Conservation (phyloP, 1,140 invertebrate species). For the Helicoverpa zea region DNA sequence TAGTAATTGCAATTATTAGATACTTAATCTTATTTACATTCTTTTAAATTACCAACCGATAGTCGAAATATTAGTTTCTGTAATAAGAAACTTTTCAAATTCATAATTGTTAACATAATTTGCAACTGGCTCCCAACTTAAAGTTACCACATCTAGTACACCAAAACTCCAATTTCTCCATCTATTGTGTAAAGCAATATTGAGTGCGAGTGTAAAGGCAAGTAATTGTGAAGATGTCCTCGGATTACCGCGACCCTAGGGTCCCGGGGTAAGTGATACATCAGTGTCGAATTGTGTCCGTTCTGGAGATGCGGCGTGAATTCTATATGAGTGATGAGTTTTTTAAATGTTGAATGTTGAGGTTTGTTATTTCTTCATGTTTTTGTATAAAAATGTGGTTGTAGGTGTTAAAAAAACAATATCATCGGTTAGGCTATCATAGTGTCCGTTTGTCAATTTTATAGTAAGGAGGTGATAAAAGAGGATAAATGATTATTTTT, state of each 20-base stretch:
- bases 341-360: slow-evolving; percentile 3
- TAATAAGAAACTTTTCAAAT: too few species aligned
- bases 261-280: slow-evolving; percentile 68
- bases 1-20: too few species aligned
- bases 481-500: too few species aligned
- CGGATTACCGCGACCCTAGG: slow-evolving; percentile 63
- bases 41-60: too few species aligned
- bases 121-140: too few species aligned
- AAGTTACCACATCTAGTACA: slow-evolving; percentile 43
- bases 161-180: not conserved
- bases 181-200: slow-evolving; percentile 70
- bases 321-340: slow-evolving; percentile 35
- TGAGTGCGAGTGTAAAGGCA: slow-evolving; percentile 70
- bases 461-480: too few species aligned
- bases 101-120: too few species aligned
- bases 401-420: too few species aligned
- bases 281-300: slow-evolving; percentile 71
- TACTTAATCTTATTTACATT: too few species aligned
- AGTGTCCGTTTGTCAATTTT: too few species aligned
- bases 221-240: slow-evolving; percentile 76
- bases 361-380: not conserved
- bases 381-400: not conserved
- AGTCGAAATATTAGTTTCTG: too few species aligned
- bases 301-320: slow-evolving; percentile 18
- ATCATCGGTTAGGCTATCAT: too few species aligned